phyloP scores from a whole-genome alignment of 2,888 invertebrate species.

The Ochropleura plecta region DNA sequence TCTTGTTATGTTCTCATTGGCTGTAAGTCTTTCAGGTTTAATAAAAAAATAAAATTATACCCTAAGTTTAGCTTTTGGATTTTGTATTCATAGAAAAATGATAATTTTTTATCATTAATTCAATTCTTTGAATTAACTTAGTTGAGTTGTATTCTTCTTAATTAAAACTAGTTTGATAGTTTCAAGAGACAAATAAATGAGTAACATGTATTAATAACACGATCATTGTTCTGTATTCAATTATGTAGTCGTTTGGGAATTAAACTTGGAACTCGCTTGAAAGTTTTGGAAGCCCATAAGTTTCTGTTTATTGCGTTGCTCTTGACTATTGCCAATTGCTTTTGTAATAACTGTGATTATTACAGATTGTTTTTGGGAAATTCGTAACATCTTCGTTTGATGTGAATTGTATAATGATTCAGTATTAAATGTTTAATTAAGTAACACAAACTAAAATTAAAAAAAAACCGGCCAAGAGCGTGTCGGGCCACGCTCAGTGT shows the following conservation, averaged over 20 bases:
- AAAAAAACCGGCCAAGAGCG: too few species aligned
- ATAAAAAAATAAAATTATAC: too few species aligned
- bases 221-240: conserved; percentile 29
- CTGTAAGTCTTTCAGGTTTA: too few species aligned
- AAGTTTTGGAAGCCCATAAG: conserved; percentile 36
- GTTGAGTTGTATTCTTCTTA: not conserved
- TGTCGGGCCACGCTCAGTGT: too few species aligned
- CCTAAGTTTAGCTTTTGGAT: too few species aligned
- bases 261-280: conserved; percentile 20
- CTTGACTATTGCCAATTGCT: conserved; percentile 11
- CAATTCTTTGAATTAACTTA: not conserved
- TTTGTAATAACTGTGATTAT: conserved; percentile 9
- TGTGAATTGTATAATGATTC: not conserved
- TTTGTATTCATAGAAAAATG: too few species aligned
- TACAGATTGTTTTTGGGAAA: conserved; percentile 5
- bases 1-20: too few species aligned
- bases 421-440: not conserved
- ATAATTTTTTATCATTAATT: not conserved
- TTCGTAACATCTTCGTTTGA: not conserved
- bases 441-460: not conserved
- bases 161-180: not conserved
- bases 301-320: conserved; percentile 9
- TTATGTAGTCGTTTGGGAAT: conserved; percentile 17
- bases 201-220: conserved; percentile 1
- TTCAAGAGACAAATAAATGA: conserved; percentile 11